phyloP scores from a whole-genome alignment of 2,888 invertebrate species.

The Euzetes globulus region DNA sequence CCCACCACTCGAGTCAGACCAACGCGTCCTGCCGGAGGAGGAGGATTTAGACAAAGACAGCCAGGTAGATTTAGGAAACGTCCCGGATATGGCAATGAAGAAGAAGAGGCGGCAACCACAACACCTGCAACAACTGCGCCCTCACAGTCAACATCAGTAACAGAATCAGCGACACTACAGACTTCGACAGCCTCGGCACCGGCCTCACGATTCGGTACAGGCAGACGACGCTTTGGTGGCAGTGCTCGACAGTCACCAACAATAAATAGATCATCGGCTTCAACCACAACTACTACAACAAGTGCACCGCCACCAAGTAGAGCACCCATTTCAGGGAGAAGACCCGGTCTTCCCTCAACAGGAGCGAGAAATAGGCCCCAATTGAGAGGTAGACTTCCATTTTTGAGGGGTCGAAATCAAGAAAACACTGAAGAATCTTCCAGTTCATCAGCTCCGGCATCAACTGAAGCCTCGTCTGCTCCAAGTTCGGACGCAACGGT shows the following conservation, averaged over 20 bases:
- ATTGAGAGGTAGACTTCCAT: conserved; percentile 23
- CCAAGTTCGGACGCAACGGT: not conserved
- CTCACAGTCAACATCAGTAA: not conserved
- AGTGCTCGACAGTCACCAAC: not conserved
- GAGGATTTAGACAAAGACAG: not conserved
- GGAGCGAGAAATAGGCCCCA: conserved; percentile 26
- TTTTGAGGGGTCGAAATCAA: conserved; percentile 5
- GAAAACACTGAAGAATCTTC: not conserved
- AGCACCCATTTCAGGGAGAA: not conserved
- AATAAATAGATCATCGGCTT: not conserved
- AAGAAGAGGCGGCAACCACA: not conserved
- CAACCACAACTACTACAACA: not conserved
- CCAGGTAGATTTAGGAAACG: conserved; percentile 3
- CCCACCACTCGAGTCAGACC: conserved; percentile 1
- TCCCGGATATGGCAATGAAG: not conserved
- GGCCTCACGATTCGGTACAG: not conserved
- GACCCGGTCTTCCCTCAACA: not conserved
- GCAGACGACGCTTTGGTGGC: not conserved
- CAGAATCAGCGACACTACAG: not conserved
- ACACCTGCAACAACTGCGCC: not conserved
- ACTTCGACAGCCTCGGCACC: not conserved
- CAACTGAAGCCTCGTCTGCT: not conserved
- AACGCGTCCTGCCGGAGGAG: not conserved
- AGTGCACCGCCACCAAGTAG: not conserved
- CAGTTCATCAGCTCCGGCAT: not conserved